phyloP scores from a whole-genome alignment of 2,113 vertebrate genomes.

The Barnardius zonarius region DNA sequence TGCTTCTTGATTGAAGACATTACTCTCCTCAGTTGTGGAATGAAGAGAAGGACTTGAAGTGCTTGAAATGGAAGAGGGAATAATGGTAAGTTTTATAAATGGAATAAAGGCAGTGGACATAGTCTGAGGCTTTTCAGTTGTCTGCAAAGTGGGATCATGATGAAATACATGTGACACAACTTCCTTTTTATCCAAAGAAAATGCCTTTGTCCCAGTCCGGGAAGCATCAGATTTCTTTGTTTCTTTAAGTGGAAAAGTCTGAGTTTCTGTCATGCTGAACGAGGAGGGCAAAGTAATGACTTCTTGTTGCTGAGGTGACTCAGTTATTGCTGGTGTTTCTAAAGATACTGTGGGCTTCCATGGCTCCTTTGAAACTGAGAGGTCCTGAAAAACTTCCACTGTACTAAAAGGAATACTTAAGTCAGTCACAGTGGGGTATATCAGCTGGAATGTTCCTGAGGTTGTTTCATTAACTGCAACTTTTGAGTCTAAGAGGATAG shows the following conservation, averaged over 20 bases:
- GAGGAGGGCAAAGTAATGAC: neutral
- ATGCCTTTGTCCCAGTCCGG: neutral
- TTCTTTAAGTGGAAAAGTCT: neutral
- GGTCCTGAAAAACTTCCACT: neutral
- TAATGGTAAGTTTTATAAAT: neutral
- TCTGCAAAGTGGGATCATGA: neutral
- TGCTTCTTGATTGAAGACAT: neutral
- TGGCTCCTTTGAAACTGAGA: neutral
- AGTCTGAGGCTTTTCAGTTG: neutral
- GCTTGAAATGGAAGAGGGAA: neutral
- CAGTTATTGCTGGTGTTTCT: neutral
- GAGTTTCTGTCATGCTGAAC: neutral
- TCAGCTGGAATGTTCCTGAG: neutral
- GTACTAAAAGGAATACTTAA: neutral
- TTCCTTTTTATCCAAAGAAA: constrained; percentile 5
- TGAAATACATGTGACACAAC: neutral
- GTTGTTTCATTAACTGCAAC: neutral
- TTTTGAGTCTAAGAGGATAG: neutral
- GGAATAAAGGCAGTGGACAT: neutral
- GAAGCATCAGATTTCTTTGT: neutral
- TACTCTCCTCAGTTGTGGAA: neutral
- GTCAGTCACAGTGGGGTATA: neutral
- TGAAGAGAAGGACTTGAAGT: neutral
- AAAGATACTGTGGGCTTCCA: neutral
- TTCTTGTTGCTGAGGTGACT: neutral